phyloP scores from a whole-genome alignment of 2,888 invertebrate genomes.

The Leucoma salicis region DNA sequence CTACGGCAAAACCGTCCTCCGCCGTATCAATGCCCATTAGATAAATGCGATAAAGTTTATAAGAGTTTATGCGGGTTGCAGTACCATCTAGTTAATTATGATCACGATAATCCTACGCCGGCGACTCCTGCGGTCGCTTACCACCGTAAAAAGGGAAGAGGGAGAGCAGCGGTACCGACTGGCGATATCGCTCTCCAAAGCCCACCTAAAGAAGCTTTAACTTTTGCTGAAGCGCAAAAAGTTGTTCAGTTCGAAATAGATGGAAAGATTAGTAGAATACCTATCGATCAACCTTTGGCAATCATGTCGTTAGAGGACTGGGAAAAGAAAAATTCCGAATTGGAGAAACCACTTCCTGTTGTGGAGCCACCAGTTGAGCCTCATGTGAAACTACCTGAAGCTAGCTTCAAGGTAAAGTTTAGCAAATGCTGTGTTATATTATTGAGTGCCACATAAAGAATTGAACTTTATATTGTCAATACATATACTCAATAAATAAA shows the following conservation, averaged over 20 bases:
- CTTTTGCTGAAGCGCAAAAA: constrained; percentile 92
- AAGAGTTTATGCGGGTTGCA: constrained; percentile 93
- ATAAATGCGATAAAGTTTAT: constrained; percentile 92
- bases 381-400: constrained; percentile 73
- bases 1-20: constrained; percentile 90
- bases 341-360: constrained; percentile 69
- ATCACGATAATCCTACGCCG: constrained; percentile 90
- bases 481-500: too few species aligned
- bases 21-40: constrained; percentile 93
- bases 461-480: too few species aligned
- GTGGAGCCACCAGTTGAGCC: constrained; percentile 70
- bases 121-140: constrained; percentile 83
- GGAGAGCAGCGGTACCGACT: constrained; percentile 82
- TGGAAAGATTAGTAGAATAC: constrained; percentile 86
- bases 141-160: constrained; percentile 84
- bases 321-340: constrained; percentile 72
- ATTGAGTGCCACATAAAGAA: too few species aligned
- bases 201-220: constrained; percentile 86
- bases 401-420: constrained; percentile 73
- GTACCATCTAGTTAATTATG: constrained; percentile 92
- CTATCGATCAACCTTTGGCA: constrained; percentile 85
- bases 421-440: too few species aligned
- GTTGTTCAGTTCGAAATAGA: constrained; percentile 94
- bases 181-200: constrained; percentile 77
- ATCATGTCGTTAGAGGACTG: constrained; percentile 87